phyloP scores from a whole-genome alignment of 2,888 invertebrate species.

The Noctua janthe region DNA sequence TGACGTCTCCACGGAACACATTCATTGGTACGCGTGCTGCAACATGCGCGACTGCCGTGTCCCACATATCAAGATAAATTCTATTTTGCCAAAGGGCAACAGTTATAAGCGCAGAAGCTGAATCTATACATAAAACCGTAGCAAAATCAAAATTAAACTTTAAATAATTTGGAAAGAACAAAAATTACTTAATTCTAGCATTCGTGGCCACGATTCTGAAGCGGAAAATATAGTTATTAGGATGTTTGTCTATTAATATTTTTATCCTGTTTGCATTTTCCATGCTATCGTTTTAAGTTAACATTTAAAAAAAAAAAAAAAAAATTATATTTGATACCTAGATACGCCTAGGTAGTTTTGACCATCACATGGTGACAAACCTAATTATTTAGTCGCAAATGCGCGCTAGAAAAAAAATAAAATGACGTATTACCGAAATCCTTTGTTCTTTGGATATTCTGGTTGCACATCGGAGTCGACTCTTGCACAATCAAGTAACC shows the following conservation, averaged over 20 bases:
- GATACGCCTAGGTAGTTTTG: slow-evolving; percentile 3
- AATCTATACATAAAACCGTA: slow-evolving; percentile 56
- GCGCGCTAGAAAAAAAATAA: slow-evolving; percentile 35
- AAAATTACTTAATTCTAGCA: neutral
- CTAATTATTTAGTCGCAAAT: slow-evolving; percentile 10
- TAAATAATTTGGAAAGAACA: neutral
- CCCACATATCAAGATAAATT: slow-evolving; percentile 88
- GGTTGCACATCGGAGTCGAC: slow-evolving; percentile 78
- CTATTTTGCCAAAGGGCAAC: slow-evolving; percentile 88
- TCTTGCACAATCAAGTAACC: slow-evolving; percentile 84
- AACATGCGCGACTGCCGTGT: slow-evolving; percentile 80
- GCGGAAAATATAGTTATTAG: neutral
- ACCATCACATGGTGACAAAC: neutral
- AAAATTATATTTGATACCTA: neutral
- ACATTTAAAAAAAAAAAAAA: neutral
- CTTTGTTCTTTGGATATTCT: slow-evolving; percentile 80
- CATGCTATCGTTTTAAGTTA: neutral
- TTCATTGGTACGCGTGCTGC: slow-evolving; percentile 84
- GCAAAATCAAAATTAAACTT: neutral
- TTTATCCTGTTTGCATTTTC: neutral
- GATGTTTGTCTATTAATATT: slow-evolving; percentile 1
- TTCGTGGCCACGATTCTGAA: neutral
- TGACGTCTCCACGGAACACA: slow-evolving; percentile 80
- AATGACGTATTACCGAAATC: slow-evolving; percentile 69
- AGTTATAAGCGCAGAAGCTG: slow-evolving; percentile 75